Evolutionary conservation across 2,797 vertebrate species (phyloP), one percentile per base, ranked within the genome.

Genomic region (Lagodon rhomboides): DNA sequence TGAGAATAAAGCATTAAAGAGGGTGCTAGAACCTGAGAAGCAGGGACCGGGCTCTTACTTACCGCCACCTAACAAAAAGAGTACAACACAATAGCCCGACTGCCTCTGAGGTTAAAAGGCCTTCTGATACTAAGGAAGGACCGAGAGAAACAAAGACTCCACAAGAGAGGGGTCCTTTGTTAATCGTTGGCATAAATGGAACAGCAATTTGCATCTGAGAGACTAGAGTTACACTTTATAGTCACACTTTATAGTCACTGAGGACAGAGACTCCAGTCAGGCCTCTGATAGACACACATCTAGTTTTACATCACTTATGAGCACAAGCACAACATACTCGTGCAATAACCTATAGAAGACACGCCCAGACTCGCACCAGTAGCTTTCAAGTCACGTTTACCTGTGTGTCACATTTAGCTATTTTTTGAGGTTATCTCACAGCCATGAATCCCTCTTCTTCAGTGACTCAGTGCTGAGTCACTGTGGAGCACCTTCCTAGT

Each of bases 151-250:
- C 86, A 93, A 91, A 87, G 78, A 68, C 27, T 70, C 83, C 68
- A 62, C 54, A 80, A 85, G 70, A 89, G 77, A 76, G 61, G 46
- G 68, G 49, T 70, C 87, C 72, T 91, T 93, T 92, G 90, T 91
- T 77, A 43, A 66, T 62, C 34, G 46, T 27, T 23, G 72, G 34
- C 61, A 60, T 55, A 77, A 83, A 63, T 85, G 83, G 82, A 83
- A 83, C 79, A 61, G 47, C 83, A 87, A 92, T 93, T 93, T 91
- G 89, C 91, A 92, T 91, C 78, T 91, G 89, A 83, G 83, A 91
- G 87, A 86, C 85, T 91, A 63, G 72, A 87, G 68, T 93, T 93
- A 88, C 90, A 86, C 85, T 92, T 93, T 90, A 87, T 86, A 80
- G 88, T 84, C 80, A 30, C 10, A 86, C 85, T 92, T 93, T 90